Conservation (phyloP, 2,888 invertebrate species). For the Patella pellucida region DNA sequence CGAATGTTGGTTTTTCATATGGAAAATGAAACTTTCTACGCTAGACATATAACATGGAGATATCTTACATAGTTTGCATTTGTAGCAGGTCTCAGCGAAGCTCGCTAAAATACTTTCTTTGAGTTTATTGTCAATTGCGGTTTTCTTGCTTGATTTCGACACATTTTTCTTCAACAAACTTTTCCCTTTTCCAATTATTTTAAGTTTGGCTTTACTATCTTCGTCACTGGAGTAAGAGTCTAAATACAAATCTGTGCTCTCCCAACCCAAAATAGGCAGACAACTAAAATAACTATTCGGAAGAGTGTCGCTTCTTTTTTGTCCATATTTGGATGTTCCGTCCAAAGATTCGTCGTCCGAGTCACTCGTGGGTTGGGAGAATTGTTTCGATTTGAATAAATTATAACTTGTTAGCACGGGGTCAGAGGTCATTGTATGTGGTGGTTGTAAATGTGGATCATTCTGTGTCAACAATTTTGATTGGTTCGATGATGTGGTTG, state of each 20-base stretch:
- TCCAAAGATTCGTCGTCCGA: background rate
- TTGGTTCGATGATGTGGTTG: background rate
- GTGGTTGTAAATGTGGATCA: background rate
- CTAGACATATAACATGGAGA: slow-evolving; percentile 52
- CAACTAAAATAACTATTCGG: background rate
- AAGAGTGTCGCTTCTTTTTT: background rate
- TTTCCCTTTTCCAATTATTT: background rate
- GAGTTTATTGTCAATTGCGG: background rate
- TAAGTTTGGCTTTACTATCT: background rate
- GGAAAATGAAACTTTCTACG: slow-evolving; percentile 49
- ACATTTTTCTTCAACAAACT: slow-evolving; percentile 7
- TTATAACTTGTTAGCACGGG: background rate
- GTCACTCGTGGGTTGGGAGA: background rate
- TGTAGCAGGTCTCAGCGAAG: slow-evolving; percentile 61
- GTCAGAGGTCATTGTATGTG: background rate
- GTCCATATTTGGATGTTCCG: background rate
- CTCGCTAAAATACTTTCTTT: background rate
- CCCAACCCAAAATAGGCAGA: background rate
- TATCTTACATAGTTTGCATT: slow-evolving; percentile 57
- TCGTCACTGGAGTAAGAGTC: background rate
- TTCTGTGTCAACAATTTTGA: background rate
- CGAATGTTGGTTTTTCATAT: slow-evolving; percentile 53
- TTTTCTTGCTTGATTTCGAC: background rate
- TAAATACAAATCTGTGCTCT: background rate
- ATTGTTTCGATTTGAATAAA: background rate